Evolutionary conservation across 2,113 vertebrate species (phyloP).

Genomic region (Indicator maculatus): DNA sequence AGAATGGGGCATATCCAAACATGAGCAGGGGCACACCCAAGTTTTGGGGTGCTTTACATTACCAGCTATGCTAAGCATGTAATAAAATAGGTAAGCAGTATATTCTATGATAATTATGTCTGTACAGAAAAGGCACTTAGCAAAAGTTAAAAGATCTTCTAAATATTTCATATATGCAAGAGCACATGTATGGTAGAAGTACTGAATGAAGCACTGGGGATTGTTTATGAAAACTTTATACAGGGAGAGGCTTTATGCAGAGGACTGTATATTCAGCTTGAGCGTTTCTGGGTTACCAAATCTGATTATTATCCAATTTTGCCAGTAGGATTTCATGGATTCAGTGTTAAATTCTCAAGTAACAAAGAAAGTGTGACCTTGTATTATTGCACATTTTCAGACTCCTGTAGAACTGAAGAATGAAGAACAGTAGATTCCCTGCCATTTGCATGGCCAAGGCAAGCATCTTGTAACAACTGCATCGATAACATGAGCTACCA

Average conservation of each 20-base stretch:
- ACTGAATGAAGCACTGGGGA: neutral
- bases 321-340: neutral
- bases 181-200: neutral
- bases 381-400: neutral
- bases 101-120: neutral
- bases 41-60: neutral
- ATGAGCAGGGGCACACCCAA: no score
- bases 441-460: neutral
- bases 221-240: neutral
- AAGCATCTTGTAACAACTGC: neutral
- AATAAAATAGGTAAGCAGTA: slow-evolving; percentile 30
- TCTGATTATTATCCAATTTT: neutral
- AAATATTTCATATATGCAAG: neutral
- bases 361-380: neutral
- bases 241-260: no score
- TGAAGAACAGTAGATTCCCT: neutral
- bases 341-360: neutral
- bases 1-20: no score
- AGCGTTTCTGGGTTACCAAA: neutral
- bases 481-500: fast-evolving
- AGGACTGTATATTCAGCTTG: neutral
- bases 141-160: neutral
- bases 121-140: neutral
- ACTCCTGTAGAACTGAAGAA: neutral
- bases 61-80: neutral